Evolutionary conservation across 2,888 invertebrate genomes (phyloP).

Genomic region (Cerastis rubricosa): DNA sequence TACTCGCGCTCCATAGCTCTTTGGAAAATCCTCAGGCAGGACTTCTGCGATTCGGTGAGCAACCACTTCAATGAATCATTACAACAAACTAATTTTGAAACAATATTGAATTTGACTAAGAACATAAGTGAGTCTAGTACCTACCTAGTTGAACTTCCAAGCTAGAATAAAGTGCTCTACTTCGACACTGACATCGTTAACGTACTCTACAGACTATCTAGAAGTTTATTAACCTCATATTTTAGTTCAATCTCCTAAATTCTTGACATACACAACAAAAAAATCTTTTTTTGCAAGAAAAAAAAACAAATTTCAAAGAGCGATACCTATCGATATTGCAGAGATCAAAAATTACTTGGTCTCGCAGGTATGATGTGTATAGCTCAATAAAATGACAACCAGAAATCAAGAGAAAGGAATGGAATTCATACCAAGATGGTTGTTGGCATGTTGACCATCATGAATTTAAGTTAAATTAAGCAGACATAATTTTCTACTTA

Average conservation of each 20-base stretch:
- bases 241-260: background rate
- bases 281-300: background rate
- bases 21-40: background rate
- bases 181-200: background rate
- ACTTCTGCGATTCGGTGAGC: background rate
- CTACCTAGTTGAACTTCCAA: background rate
- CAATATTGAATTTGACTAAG: background rate
- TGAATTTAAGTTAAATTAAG: background rate
- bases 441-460: background rate
- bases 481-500: slow-evolving; percentile 71
- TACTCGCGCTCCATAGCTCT: background rate
- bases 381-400: background rate
- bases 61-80: too few relatives aligned
- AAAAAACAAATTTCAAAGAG: background rate
- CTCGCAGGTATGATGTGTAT: background rate
- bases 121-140: background rate
- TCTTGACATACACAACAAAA: background rate
- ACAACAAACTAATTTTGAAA: background rate
- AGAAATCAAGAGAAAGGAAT: background rate
- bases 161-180: background rate
- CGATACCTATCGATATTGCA: background rate
- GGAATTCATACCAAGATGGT: background rate
- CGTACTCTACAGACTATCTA: background rate
- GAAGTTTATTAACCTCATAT: background rate
- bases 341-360: background rate